phyloP scores from a whole-genome alignment of 2,888 invertebrate genomes.

The Thelaira solivaga region DNA sequence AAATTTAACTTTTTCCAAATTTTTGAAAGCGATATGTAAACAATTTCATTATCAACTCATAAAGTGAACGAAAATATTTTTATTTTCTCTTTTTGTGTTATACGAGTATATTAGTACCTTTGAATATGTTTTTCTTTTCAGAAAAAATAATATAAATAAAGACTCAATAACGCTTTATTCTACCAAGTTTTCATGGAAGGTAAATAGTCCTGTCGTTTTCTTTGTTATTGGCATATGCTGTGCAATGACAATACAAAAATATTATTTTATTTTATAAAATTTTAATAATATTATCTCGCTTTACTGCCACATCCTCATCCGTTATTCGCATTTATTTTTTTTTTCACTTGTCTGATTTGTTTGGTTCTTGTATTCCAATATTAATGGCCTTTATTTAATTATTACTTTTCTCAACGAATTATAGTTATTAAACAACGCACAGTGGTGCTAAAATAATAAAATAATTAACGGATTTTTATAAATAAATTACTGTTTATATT shows the following conservation, averaged over 20 bases:
- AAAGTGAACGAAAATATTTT: not conserved
- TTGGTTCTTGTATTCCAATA: not conserved
- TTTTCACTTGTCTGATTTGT: not conserved
- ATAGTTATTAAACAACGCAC: too few species aligned
- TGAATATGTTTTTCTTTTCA: not conserved
- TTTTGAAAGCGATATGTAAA: not conserved
- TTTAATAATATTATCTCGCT: slow-evolving; percentile 21
- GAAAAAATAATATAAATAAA: not conserved
- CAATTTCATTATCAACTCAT: not conserved
- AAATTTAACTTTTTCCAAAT: too few species aligned
- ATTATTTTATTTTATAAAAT: slow-evolving; percentile 16
- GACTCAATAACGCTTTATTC: not conserved
- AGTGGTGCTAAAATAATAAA: too few species aligned
- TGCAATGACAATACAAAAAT: too few species aligned
- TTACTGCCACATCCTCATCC: not conserved
- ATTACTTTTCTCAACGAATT: too few species aligned
- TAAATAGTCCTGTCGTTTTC: not conserved
- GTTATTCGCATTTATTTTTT: not conserved
- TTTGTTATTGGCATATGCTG: not conserved
- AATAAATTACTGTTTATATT: too few species aligned
- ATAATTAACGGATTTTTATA: too few species aligned
- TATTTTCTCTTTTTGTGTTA: too few species aligned
- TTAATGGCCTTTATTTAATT: too few species aligned
- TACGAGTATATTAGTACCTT: not conserved
- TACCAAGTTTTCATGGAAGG: not conserved